phyloP scores from a whole-genome alignment of 2,888 invertebrate genomes.

The Hedya salicella region DNA sequence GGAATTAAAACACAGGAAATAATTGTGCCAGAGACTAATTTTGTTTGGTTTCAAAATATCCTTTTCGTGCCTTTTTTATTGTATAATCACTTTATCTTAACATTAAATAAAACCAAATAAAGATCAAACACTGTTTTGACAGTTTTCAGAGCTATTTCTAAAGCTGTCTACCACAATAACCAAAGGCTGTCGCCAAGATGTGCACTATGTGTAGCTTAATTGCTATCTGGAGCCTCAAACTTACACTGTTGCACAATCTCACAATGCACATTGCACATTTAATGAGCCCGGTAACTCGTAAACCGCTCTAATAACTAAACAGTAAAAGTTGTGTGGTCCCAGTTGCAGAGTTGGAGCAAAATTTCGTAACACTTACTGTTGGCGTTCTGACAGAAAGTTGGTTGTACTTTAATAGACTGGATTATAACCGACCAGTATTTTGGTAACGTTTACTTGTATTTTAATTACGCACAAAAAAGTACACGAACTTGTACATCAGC shows the following conservation, averaged over 20 bases:
- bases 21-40: too few relatives aligned
- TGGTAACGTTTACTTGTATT: too few relatives aligned
- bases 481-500: too few relatives aligned
- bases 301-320: conserved; percentile 1
- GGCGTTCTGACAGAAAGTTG: background rate
- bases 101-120: too few relatives aligned
- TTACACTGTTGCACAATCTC: background rate
- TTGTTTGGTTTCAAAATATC: too few relatives aligned
- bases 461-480: too few relatives aligned
- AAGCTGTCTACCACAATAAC: too few relatives aligned
- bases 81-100: too few relatives aligned
- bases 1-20: too few relatives aligned
- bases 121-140: too few relatives aligned
- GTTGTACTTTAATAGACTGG: background rate
- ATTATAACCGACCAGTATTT: background rate
- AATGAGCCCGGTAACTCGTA: background rate
- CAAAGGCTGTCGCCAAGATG: background rate
- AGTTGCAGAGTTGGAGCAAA: background rate
- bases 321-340: background rate
- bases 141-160: too few relatives aligned
- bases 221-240: background rate
- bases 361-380: conserved; percentile 1
- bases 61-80: too few relatives aligned
- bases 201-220: background rate
- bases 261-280: background rate